Evolutionary conservation across 2,797 vertebrate genomes (phyloP), one percentile per base, ranked within the genome.

Genomic region (Gouania willdenowi): DNA sequence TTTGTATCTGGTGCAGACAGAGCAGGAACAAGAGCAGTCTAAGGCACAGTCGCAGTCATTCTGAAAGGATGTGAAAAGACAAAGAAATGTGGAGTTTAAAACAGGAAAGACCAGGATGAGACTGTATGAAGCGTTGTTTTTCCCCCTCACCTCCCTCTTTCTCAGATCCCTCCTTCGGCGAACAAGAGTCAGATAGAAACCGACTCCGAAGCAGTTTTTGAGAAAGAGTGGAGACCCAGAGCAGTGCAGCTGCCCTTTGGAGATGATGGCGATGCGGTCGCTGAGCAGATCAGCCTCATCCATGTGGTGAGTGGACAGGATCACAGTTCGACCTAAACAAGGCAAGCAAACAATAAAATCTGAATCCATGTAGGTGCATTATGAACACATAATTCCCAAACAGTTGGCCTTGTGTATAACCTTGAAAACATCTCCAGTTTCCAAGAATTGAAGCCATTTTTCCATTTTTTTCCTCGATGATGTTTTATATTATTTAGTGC

Each of bases 271-370:
- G 4, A 98, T 87, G 53, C 94, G 89, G 80, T 99, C 97, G 5
- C 95, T 94, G 8, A 99, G 90, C 51, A 98, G 90, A 71, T 99
- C 97, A 0, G 95, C 97, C 70, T 99, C 97, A 11, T 99, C 97
- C 96, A 99, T 98, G 73, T 99, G 95, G 39, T 99, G 97, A 0
- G 97, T 98, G 64, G 97, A 98, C 38, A 98, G 87, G 46, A 99
- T 94, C 55, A 98, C 92, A 0, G 95, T 99, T 41, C 93, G 92
- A 9, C 91, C 97, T 99, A 75, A 12, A 6, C 18, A 4, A 3
- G 5, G 2, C 7, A 4, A 8, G 21, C 1, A 14, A 13, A n/a
- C n/a, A n/a, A n/a, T n/a, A n/a, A n/a, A n/a, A n/a, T n/a, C n/a
- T n/a, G n/a, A n/a, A n/a, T n/a, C n/a, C n/a, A n/a, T n/a, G n/a